A percentile compares a stretch with the other conserved stretches of the same genome.
phyloP scores from a whole-genome alignment of 2,797 vertebrate species.

The Rallus crepitans region DNA sequence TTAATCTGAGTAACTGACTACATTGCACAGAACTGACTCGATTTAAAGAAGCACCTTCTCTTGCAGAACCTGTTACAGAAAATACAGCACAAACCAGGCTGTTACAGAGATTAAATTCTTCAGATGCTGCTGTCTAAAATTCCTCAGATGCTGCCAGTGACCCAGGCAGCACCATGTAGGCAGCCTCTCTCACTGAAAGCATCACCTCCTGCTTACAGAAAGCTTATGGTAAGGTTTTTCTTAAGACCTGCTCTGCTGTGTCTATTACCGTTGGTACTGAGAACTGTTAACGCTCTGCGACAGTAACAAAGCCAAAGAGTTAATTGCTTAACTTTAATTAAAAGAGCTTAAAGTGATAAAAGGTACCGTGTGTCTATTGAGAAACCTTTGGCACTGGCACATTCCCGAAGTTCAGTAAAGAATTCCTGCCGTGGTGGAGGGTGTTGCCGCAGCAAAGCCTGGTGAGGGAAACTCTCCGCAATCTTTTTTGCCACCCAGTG shows the following conservation, averaged over 20 bases:
- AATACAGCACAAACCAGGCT: background rate
- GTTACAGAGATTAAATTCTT: background rate
- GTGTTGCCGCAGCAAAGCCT: constrained; percentile 90
- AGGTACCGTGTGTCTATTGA: constrained; percentile 88
- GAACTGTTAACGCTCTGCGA: background rate
- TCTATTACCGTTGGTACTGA: background rate
- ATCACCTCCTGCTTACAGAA: background rate
- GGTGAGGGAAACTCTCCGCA: constrained; percentile 88
- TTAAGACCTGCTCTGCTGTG: background rate
- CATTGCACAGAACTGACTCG: background rate
- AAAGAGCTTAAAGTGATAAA: background rate
- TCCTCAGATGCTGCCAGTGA: background rate
- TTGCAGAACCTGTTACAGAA: background rate
- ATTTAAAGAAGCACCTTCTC: background rate
- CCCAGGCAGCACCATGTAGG: background rate
- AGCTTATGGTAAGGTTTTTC: background rate
- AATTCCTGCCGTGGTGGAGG: constrained; percentile 91
- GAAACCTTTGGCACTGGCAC: constrained; percentile 87
- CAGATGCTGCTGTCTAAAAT: background rate
- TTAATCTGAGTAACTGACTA: background rate
- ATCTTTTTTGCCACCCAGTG: constrained; percentile 97
- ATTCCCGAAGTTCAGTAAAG: constrained; percentile 87
- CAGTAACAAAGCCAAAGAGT: rapidly evolving
- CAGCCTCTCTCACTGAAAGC: background rate
- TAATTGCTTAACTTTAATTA: background rate